Percentiles rank a stretch among this genome's conserved stretches.
Conservation (phyloP, 2,888 invertebrate species). For the Tenthredo distinguenda region DNA sequence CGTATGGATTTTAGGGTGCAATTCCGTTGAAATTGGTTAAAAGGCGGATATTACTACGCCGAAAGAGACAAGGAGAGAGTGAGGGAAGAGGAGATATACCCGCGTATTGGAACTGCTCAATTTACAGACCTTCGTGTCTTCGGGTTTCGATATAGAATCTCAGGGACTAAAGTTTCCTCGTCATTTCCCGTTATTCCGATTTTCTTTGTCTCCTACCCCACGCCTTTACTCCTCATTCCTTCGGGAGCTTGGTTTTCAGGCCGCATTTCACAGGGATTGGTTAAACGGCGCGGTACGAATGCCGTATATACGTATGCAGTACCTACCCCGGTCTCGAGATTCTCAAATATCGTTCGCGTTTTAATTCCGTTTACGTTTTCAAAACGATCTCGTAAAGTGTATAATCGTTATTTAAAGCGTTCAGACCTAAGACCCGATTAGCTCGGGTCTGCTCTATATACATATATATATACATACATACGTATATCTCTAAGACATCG, state of each 20-base stretch:
- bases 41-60: conserved; percentile 36
- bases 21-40: conserved; percentile 41
- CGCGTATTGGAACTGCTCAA: conserved; percentile 45
- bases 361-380: neutral
- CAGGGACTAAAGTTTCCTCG: neutral
- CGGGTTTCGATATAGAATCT: conserved; percentile 35
- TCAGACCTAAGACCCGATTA: neutral
- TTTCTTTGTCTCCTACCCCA: neutral
- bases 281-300: neutral
- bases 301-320: neutral
- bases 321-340: neutral
- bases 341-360: neutral
- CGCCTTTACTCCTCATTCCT: neutral
- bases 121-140: conserved; percentile 37
- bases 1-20: conserved; percentile 30
- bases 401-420: conserved; percentile 1
- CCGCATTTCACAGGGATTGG: conserved; percentile 33
- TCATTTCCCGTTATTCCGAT: conserved; percentile 10
- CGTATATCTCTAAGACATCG: neutral
- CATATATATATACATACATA: neutral
- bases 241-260: conserved; percentile 11
- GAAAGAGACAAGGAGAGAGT: neutral
- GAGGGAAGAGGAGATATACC: neutral
- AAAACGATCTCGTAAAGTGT: neutral
- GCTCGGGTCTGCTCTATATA: conserved; percentile 5